Evolutionary conservation across 2,797 vertebrate species (phyloP), one percentile per base, ranked within the genome.

Genomic region (Enteromius unitaeniatus): DNA sequence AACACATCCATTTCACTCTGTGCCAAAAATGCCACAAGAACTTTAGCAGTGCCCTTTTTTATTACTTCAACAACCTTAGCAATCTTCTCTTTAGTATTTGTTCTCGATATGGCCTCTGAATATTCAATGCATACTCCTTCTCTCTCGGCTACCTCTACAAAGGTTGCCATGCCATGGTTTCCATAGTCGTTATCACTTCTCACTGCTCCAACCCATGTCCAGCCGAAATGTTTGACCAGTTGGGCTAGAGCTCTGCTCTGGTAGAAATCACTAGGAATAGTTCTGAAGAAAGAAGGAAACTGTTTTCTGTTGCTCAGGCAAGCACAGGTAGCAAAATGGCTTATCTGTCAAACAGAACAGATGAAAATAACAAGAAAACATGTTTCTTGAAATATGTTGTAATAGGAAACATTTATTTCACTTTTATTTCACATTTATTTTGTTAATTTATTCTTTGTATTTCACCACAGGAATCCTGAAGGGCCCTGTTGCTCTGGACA

Each of bases 1-100:
- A 95, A 80, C 37, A 94, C 79, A 2, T 92, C 81, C 91, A 95
- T 94, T 77, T 95, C 94, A 7, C 86, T 86, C 68, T 95, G 93
- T 19, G 93, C 92, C 7, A 95, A 83, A 84, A 95, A 95, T 28
- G 93, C 93, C 34, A 95, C 91, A 40, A 95, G 83, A 76, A 95
- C 93, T 17, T 79, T 94, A n/a, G 95, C 90, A 55, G 84, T 93
- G 23, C 93, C 92, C 0, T 84, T 84, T 53, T 86, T 88, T 11
- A 95, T 95, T 17, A 92, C 84, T 80, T 88, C 86, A 64, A 95
- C 92, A 47, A 95, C 90, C 77, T 88, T 92, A 14, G 90, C 76
- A 23, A 91, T 90, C 83, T 85, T 89, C 23, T 90, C 90, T 45
- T 84, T 89, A 9, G 86, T 84, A 85, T 89, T 88, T 53, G 86